Base-by-base conservation (phyloP, 2,888 invertebrate genomes). In the Disparrhopalites patrizii region DNA sequence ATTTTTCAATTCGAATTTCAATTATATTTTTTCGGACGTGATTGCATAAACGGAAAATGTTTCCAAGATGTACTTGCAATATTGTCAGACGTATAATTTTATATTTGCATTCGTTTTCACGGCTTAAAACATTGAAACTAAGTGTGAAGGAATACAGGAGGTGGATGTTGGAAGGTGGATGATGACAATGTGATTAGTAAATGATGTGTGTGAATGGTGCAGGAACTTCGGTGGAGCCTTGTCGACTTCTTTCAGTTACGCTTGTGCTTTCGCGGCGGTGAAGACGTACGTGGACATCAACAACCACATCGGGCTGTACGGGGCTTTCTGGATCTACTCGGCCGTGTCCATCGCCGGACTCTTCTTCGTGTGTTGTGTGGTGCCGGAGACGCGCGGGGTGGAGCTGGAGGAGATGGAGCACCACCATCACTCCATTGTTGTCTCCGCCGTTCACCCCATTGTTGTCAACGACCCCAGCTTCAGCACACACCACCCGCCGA, bases 381-480 rank as follows among this genome's bases (percentile, higher is more conserved):
- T 94, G 8, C 93, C 93, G 0, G 93, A 94, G 81, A 94, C 94
- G 3, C 93, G 91, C 79, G 93, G 93, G 0, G 88, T 88, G 75
- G 91, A 92, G 77, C 81, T 94, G 75, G 91, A 91, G 78, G 92
- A 93, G 79, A 92, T 93, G 86, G 88, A 89, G 77, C 85, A 71
- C 60, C 73, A 71, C 63, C 85, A 71, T 62, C 73, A 71, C 63
- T 40, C 64, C 31, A 47, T 27, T 36, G 8, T n/a, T 10, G n/a
- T 25, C 36, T 4, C 63, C 23, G n/a, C 23, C 27, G 13, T 31
- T 23, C 23, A 56, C 38, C 36, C 47, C 2, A 47, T 47, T 18
- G 2, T 28, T 18, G 28, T 54, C 28, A 30, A 43, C 28, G 25
- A 40, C 25, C 4, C 31, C 4, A 25, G 27, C 40, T 61, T 28